Evolutionary conservation across 2,113 vertebrate species (phyloP), one percentile per base, ranked within the genome.

Genomic region (Psittacus erithacus): DNA sequence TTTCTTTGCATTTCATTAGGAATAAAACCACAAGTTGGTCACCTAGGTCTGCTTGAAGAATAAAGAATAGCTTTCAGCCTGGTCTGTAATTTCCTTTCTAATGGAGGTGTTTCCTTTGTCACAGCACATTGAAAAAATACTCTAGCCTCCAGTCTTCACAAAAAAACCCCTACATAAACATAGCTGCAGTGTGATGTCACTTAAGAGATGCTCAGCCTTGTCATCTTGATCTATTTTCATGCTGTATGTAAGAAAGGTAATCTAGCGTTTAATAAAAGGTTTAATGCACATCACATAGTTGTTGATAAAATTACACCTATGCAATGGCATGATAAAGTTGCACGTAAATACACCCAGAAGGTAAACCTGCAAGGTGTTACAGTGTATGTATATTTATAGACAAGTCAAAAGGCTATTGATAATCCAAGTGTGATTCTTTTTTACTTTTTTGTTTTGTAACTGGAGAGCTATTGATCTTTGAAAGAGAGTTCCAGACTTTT

Each of bases 41-140:
- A 94, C 65, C 49, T 89, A 86, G 38, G 14, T 90, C 80, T 97
- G 64, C 75, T 85, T 84, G 76, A 60, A 96, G 74, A 96, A 91
- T 74, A 82, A 97, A 96, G 67, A 60, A 77, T 19, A 94, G 81
- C 80, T 97, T 96, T 96, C 78, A 92, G 27, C 22, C 38, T 82
- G 76, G 59, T 95, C 91, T 97, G 57, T 96, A 96, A 96, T 97
- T 97, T 97, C 97, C 86, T 90, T 49, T 86, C 71, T 92, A 68
- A 88, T 86, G 24, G 83, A 96, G 73, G 43, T 86, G 35, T 57
- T 90, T 94, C 44, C 49, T 94, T 96, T 96, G 90, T 96, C 90
- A 97, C 10, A 71, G 86, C n/a, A 60, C 10, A 28, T 59, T 38
- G 73, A 91, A 76, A 94, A 88, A 92, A 94, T 80, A 33, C 18